These are phyloP conservation scores for Micromys minutus DNA, from an alignment of 2,113 vertebrate genomes.

Conservation along the genomic window DNA sequence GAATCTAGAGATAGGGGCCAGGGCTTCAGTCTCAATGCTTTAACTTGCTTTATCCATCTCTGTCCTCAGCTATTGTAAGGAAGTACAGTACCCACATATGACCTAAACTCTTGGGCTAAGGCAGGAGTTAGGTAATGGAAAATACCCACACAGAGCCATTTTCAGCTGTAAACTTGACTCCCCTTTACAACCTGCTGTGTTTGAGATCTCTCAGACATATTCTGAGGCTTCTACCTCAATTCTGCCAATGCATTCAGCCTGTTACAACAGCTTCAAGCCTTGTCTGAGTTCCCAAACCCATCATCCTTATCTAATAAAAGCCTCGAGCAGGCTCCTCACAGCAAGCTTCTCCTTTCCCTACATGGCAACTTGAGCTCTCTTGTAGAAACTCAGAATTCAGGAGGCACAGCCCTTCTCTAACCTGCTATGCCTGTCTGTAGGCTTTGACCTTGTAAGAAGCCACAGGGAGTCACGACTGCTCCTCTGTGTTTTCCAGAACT, in stretches of 20 bases:
- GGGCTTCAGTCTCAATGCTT: background rate
- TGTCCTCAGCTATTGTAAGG: background rate
- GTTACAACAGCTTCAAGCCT: background rate
- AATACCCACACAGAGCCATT: background rate
- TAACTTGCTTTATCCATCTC: background rate
- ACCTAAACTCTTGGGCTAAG: background rate
- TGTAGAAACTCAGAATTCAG: background rate
- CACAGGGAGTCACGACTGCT: background rate
- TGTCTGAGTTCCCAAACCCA: background rate
- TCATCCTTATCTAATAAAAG: background rate
- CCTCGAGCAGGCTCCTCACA: background rate
- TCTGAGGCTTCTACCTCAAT: background rate
- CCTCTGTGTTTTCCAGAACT: background rate
- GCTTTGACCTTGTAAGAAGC: background rate
- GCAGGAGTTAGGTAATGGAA: background rate
- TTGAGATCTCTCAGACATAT: background rate
- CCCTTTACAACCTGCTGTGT: background rate
- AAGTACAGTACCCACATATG: background rate
- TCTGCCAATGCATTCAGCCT: background rate
- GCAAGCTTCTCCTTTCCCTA: background rate
- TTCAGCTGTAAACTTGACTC: background rate
- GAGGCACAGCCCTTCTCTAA: background rate
- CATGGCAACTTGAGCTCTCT: background rate
- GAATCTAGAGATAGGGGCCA: background rate
- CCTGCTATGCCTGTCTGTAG: background rate